These are phyloP conservation scores for Lasioglossum zephyrum DNA, from an alignment of 2,888 invertebrate species.

Conservation along the genomic window DNA sequence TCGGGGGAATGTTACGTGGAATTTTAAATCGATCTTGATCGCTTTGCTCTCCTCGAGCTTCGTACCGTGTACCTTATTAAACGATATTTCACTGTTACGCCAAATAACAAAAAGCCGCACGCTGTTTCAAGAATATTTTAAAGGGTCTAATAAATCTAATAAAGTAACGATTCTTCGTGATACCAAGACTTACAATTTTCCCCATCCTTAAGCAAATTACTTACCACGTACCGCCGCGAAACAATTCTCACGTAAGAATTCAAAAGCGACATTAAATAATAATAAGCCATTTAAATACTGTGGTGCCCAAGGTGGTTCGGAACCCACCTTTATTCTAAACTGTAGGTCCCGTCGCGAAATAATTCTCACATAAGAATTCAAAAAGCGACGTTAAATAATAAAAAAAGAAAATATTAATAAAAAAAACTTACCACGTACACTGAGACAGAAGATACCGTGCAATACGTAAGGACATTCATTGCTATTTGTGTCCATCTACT, in stretches of 20 bases:
- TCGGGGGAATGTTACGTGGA: constrained; percentile 21
- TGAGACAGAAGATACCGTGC: background rate
- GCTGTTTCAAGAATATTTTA: constrained; percentile 80
- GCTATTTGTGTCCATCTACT: no score
- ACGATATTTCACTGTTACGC: constrained; percentile 75
- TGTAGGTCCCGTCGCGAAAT: no score
- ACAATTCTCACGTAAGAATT: no score
- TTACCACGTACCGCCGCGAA: background rate
- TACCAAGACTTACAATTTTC: background rate
- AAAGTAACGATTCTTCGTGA: constrained; percentile 55
- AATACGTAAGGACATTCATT: no score
- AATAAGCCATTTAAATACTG: no score
- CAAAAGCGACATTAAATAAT: no score
- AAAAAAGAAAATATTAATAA: no score
- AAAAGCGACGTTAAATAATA: no score
- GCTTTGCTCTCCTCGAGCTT: constrained; percentile 67
- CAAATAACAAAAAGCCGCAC: constrained; percentile 76
- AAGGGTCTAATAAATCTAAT: constrained; percentile 80
- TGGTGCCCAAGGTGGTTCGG: no score
- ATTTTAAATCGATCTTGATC: constrained; percentile 63
- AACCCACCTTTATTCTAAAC: no score
- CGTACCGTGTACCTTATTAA: constrained; percentile 70
- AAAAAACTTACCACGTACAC: no score
- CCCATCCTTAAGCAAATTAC: background rate
- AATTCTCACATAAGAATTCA: no score